Evolutionary conservation across 2,113 vertebrate species (phyloP).

Genomic region (Tachycineta bicolor): DNA sequence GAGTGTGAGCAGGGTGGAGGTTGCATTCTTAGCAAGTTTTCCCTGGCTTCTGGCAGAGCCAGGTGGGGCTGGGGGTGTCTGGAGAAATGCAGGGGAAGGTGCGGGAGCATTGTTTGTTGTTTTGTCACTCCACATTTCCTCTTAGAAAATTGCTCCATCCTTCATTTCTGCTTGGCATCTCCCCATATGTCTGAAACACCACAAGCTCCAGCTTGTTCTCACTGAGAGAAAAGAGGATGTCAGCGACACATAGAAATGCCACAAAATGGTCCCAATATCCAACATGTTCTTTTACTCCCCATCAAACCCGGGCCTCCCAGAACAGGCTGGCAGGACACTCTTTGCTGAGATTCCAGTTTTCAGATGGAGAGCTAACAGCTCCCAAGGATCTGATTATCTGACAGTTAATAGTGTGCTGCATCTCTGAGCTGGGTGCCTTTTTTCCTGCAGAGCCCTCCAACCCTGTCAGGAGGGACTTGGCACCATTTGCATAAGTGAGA

Average conservation of each 20-base stretch:
- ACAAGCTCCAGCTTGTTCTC: not conserved
- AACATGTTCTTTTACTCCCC: not conserved
- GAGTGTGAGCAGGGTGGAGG: not conserved
- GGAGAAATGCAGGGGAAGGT: not conserved
- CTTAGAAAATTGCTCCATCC: not conserved
- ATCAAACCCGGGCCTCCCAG: not conserved
- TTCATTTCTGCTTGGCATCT: not conserved
- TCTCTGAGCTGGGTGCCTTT: not conserved
- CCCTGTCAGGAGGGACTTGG: not conserved
- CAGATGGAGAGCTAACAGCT: not conserved
- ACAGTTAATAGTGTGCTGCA: not conserved
- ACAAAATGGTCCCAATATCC: not conserved
- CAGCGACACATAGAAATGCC: not conserved
- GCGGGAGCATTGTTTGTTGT: not conserved
- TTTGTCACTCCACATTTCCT: not conserved
- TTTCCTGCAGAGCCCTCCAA: not conserved
- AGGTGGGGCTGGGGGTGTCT: not conserved
- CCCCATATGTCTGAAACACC: not conserved
- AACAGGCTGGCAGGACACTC: not conserved
- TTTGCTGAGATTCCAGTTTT: not conserved
- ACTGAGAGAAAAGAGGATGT: not conserved
- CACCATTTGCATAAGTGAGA: not conserved
- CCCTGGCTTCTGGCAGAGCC: not conserved
- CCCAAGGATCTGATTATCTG: not conserved
- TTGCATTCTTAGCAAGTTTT: not conserved